phyloP scores from a whole-genome alignment of 35 echinoderm and acorn worm genomes.

The Anneissia japonica region DNA sequence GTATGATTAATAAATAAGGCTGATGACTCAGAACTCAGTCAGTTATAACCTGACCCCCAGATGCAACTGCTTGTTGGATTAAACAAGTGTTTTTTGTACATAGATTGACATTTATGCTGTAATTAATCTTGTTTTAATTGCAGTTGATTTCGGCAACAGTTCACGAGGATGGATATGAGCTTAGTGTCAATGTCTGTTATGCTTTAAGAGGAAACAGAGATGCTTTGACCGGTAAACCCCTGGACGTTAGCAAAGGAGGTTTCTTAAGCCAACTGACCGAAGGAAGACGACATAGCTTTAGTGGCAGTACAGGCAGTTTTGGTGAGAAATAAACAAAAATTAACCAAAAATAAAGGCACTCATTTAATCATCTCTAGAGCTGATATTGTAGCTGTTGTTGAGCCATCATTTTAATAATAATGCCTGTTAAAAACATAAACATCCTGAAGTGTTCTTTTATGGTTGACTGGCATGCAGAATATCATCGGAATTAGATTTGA shows the following conservation, averaged over 20 bases:
- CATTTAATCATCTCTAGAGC: no score
- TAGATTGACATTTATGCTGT: not conserved
- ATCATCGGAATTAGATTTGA: no score
- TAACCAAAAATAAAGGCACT: no score
- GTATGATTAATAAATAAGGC: no score
- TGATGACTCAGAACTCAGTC: no score
- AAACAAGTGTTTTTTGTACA: not conserved
- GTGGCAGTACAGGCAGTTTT: slow-evolving; percentile 50
- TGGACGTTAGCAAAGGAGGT: slow-evolving; percentile 63
- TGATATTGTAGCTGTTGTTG: no score
- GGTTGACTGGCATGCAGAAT: no score
- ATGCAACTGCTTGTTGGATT: no score
- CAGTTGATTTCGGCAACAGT: slow-evolving; percentile 85
- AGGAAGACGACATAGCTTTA: slow-evolving; percentile 38
- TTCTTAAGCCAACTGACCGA: slow-evolving; percentile 82
- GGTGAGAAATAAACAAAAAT: slow-evolving; percentile 57
- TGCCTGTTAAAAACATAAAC: no score
- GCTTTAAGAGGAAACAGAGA: slow-evolving; percentile 73
- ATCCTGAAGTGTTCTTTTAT: no score
- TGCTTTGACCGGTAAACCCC: slow-evolving; percentile 81
- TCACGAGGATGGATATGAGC: slow-evolving; percentile 99
- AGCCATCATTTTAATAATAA: no score
- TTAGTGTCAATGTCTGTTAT: slow-evolving; percentile 78
- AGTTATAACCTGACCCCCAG: no score
- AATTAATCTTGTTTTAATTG: not conserved